Conservation (phyloP, 2,797 vertebrate species). For the Sphaeramia orbicularis region DNA sequence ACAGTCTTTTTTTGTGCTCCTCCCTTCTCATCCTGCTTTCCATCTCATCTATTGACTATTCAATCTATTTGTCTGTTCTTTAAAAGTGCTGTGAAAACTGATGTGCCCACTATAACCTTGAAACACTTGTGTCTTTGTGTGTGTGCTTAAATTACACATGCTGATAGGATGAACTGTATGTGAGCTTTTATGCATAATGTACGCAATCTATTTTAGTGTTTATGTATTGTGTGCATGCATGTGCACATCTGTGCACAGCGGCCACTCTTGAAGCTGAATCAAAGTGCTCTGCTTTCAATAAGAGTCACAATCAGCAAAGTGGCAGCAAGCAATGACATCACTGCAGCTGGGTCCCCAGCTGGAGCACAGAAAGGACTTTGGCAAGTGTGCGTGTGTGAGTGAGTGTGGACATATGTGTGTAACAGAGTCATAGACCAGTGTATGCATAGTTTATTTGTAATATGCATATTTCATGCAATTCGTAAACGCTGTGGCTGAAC, state of each 20-base stretch:
- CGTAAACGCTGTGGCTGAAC: conserved; percentile 53
- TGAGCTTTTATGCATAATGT: conserved; percentile 47
- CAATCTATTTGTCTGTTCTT: conserved; percentile 69
- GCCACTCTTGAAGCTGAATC: conserved; percentile 83
- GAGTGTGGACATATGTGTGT: conserved; percentile 53
- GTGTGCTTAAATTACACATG: conserved; percentile 45
- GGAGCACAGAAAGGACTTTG: conserved; percentile 81
- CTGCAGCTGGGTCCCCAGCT: conserved; percentile 91
- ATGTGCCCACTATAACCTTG: conserved; percentile 53
- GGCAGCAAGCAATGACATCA: conserved; percentile 92
- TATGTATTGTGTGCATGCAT: conserved; percentile 40
- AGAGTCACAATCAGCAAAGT: conserved; percentile 92
- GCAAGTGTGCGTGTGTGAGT: conserved; percentile 54
- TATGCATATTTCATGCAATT: conserved; percentile 74
- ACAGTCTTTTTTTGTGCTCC: conserved; percentile 51
- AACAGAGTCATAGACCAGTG: conserved; percentile 54
- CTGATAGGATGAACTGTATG: conserved; percentile 52
- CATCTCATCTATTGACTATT: conserved; percentile 66
- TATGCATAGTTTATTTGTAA: conserved; percentile 76
- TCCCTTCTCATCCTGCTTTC: conserved; percentile 59
- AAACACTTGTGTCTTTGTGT: conserved; percentile 25
- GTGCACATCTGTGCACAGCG: conserved; percentile 52
- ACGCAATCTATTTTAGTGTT: conserved; percentile 65
- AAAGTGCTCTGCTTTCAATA: conserved; percentile 94
- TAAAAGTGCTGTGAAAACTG: conserved; percentile 62